These are phyloP conservation scores for Lateolabrax maculatus DNA, from an alignment of 2,797 vertebrate species.

Conservation along the genomic window DNA sequence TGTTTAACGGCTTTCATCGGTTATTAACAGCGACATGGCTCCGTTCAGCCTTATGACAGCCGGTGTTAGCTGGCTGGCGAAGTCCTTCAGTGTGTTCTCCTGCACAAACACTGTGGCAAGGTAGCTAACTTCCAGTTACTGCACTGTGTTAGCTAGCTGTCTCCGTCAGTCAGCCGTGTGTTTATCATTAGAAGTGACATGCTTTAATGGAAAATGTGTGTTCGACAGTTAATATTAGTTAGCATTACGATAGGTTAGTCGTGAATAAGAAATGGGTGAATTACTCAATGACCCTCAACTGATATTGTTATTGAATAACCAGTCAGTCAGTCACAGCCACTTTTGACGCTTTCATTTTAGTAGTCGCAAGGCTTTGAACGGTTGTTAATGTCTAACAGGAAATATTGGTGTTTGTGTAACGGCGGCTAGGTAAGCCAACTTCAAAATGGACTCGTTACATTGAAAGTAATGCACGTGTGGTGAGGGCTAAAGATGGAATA, in stretches of 20 bases:
- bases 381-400: background rate
- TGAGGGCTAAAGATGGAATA: background rate
- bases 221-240: background rate
- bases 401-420: background rate
- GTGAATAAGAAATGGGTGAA: background rate
- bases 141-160: background rate
- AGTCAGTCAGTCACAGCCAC: background rate
- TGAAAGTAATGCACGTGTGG: background rate
- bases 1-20: background rate
- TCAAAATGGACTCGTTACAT: background rate
- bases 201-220: background rate
- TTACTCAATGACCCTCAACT: background rate
- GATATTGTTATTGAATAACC: background rate
- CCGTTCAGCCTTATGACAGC: slow-evolving; percentile 75
- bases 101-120: slow-evolving; percentile 69
- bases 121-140: slow-evolving; percentile 60
- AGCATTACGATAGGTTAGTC: background rate
- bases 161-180: background rate
- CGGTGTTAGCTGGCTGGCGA: slow-evolving; percentile 70
- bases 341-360: background rate
- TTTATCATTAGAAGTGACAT: background rate
- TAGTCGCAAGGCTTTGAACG: background rate
- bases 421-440: background rate
- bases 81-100: slow-evolving; percentile 74
- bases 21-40: slow-evolving; percentile 69